Evolutionary conservation across 2,888 invertebrate genomes (phyloP).

Genomic region (Drosophila formosana): DNA sequence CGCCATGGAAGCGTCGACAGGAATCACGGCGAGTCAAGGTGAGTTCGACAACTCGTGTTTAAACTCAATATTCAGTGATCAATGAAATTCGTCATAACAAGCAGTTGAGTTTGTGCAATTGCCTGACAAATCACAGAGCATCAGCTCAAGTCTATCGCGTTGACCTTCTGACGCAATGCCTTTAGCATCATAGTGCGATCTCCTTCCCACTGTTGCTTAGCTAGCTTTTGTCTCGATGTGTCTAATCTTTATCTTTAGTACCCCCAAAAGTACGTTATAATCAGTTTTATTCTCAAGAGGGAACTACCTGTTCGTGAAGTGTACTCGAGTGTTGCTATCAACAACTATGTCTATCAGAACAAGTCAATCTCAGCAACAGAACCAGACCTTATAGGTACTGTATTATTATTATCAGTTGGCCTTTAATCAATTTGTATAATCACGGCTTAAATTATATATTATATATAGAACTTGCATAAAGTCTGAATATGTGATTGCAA

Average conservation of each 20-base stretch:
- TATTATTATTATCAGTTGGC: conserved; percentile 1
- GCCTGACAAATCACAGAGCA: neutral
- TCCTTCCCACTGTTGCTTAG: neutral
- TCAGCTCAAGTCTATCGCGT: neutral
- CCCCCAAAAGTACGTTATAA: conserved; percentile 1
- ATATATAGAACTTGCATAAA: too few species aligned
- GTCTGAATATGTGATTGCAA: too few species aligned
- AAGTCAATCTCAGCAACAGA: neutral
- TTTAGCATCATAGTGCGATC: neutral
- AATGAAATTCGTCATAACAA: neutral
- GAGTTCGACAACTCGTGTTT: conserved; percentile 57
- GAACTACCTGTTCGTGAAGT: conserved; percentile 1
- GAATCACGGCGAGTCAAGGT: conserved; percentile 92
- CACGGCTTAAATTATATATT: neutral
- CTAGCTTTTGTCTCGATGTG: neutral
- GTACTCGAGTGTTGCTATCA: neutral
- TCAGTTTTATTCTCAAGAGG: neutral
- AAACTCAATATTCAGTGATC: neutral
- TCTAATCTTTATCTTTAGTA: conserved; percentile 17
- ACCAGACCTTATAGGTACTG: neutral
- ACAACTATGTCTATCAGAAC: neutral
- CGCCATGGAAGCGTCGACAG: conserved; percentile 94
- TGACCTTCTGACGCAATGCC: conserved; percentile 1
- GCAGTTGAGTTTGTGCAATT: neutral
- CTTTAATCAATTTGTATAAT: neutral